Conservation (phyloP, 2,113 vertebrate genomes). For the Tor tambroides region DNA sequence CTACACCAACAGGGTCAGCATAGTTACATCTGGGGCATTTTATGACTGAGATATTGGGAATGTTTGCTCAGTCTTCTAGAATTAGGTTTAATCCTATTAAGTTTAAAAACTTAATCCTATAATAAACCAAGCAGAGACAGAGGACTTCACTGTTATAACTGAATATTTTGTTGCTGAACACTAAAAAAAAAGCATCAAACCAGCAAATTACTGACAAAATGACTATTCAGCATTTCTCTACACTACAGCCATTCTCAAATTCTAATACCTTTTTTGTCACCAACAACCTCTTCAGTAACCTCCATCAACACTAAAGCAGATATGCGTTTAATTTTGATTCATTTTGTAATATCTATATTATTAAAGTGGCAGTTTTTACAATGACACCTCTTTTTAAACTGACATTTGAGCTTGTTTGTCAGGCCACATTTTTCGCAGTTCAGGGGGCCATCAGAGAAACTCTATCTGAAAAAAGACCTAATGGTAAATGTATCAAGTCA, state of each 20-base stretch:
- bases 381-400: too few species aligned
- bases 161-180: neutral
- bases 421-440: too few species aligned
- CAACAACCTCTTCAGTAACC: neutral
- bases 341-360: too few species aligned
- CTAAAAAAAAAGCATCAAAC: neutral
- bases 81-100: neutral
- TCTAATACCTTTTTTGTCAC: neutral
- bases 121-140: neutral
- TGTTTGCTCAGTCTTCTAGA: neutral
- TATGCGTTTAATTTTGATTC: too few species aligned
- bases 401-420: too few species aligned
- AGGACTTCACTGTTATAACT: neutral
- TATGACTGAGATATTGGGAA: neutral
- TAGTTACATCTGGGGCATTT: neutral
- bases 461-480: too few species aligned
- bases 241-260: neutral
- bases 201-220: constrained; percentile 1
- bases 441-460: too few species aligned
- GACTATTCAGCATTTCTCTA: neutral
- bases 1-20: neutral
- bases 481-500: too few species aligned
- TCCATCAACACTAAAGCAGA: too few species aligned
- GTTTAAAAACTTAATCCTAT: neutral
- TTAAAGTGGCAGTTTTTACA: too few species aligned